phyloP scores from a whole-genome alignment of 2,797 vertebrate genomes.

The Premnoplex brunnescens region DNA sequence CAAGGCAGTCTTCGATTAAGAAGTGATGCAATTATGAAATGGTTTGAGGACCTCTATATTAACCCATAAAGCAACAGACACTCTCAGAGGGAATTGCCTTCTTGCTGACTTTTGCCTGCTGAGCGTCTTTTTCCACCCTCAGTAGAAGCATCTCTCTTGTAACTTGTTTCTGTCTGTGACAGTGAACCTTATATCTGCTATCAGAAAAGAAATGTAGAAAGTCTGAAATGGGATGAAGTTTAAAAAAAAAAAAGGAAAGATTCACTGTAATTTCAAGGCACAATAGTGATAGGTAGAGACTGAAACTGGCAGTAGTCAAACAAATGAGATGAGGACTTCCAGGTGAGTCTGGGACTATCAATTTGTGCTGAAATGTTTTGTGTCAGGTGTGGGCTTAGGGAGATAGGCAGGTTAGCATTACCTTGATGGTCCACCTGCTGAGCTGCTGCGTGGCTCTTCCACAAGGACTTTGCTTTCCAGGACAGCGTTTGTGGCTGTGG shows the following conservation, averaged over 20 bases:
- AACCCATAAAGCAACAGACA: conserved; percentile 34
- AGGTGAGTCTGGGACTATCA: background rate
- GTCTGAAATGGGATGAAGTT: background rate
- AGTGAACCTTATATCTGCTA: background rate
- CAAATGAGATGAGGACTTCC: background rate
- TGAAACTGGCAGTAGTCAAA: background rate
- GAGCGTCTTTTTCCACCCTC: background rate
- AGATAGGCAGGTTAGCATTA: background rate
- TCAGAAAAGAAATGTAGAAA: background rate
- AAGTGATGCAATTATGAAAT: conserved; percentile 50
- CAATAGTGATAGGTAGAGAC: background rate
- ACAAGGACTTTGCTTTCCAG: background rate
- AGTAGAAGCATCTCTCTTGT: background rate
- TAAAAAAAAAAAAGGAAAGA: background rate
- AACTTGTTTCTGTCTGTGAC: background rate
- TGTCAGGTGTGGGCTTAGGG: background rate
- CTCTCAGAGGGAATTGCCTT: conserved; percentile 25
- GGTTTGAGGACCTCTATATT: conserved; percentile 39
- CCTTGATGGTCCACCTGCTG: background rate
- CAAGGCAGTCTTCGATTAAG: conserved; percentile 47
- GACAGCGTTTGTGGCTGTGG: background rate
- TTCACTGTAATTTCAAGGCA: background rate
- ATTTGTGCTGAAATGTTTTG: background rate
- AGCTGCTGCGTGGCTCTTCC: background rate
- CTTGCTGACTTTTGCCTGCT: conserved; percentile 55